These are phyloP conservation scores for Solenopsis fugax DNA, from an alignment of 1,140 invertebrate genomes.

Conservation along the genomic window DNA sequence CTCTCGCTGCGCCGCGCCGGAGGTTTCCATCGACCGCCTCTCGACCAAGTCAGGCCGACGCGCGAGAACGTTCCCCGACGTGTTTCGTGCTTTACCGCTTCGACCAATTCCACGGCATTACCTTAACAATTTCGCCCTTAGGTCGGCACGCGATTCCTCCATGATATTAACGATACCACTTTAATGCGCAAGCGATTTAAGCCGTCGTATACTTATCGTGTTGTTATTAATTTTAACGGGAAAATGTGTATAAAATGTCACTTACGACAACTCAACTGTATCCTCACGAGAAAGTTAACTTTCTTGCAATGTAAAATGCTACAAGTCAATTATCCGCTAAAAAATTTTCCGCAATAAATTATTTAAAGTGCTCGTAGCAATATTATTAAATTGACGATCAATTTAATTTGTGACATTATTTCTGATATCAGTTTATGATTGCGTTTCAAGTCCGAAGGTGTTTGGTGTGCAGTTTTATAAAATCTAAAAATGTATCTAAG, in stretches of 20 bases:
- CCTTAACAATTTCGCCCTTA: neutral
- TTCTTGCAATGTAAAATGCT: neutral
- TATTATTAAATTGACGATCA: too few relatives aligned
- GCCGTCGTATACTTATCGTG: neutral
- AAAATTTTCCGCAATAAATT: neutral
- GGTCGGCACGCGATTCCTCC: constrained; percentile 1
- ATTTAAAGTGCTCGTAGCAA: too few relatives aligned
- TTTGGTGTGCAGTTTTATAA: too few relatives aligned
- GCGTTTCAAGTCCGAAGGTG: too few relatives aligned
- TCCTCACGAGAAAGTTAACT: neutral
- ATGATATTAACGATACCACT: neutral
- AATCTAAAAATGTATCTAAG: too few relatives aligned
- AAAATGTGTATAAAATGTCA: neutral
- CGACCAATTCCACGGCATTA: constrained; percentile 23
- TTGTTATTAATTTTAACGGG: neutral
- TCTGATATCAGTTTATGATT: too few relatives aligned
- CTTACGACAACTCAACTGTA: neutral
- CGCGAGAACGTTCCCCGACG: constrained; percentile 1
- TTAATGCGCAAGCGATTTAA: neutral
- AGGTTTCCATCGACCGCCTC: constrained; percentile 26
- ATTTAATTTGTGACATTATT: too few relatives aligned
- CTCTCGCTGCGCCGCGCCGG: neutral
- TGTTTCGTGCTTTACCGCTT: neutral
- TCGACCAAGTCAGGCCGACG: neutral
- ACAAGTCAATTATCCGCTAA: neutral